These are phyloP conservation scores for Tupaia chinensis DNA, from an alignment of 2,113 vertebrate genomes.

Conservation along the genomic window DNA sequence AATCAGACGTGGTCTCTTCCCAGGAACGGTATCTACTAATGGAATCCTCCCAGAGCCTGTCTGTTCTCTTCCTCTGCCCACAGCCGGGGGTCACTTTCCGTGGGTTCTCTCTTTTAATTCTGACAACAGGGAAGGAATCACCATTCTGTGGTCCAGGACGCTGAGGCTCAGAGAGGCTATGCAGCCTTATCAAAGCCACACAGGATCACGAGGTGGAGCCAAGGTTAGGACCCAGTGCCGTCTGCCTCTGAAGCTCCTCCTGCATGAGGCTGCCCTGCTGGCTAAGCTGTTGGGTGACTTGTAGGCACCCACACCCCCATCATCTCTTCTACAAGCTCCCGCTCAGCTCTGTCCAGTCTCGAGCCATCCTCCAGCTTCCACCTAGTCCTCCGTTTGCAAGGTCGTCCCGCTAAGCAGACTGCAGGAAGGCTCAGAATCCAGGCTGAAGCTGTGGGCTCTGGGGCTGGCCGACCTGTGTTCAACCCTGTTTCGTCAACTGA, in stretches of 20 bases:
- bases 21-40: too few species aligned
- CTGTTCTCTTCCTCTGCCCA: background rate
- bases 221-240: background rate
- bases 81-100: background rate
- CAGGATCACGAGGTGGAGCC: too few species aligned
- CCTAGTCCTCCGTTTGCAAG: background rate
- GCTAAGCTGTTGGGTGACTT: background rate
- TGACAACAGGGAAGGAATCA: background rate
- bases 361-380: background rate
- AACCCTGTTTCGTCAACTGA: fast-evolving
- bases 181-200: background rate
- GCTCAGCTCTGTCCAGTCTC: background rate
- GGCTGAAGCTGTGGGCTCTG: background rate
- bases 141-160: background rate
- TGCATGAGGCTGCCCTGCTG: fast-evolving
- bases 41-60: background rate
- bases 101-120: background rate
- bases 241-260: too few species aligned
- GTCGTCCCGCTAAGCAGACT: background rate
- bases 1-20: background rate
- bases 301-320: background rate
- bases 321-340: background rate
- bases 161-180: background rate
- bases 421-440: background rate
- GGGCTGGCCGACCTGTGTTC: background rate